phyloP scores from a whole-genome alignment of 2,113 vertebrate species.

The Balaeniceps rex region DNA sequence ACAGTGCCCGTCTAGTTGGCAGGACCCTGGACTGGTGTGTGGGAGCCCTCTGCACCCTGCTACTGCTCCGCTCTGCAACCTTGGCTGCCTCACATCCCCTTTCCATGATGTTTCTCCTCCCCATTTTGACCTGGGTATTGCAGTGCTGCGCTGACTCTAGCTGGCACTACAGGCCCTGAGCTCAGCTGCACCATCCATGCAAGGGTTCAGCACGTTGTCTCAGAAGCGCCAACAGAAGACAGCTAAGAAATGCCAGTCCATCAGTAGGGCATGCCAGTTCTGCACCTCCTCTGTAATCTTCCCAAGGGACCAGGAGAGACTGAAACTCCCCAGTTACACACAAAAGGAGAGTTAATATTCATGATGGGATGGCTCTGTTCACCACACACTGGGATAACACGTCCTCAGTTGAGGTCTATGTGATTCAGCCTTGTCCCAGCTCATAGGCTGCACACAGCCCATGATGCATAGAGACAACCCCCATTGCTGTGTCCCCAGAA shows the following conservation, averaged over 20 bases:
- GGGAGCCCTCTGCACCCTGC: neutral
- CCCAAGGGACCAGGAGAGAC: neutral
- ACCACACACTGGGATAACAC: fast-evolving
- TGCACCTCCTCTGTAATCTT: neutral
- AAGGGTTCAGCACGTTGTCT: neutral
- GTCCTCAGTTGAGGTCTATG: neutral
- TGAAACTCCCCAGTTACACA: neutral
- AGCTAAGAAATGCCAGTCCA: neutral
- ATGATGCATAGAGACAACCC: neutral
- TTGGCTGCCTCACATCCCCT: neutral
- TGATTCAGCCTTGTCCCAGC: neutral
- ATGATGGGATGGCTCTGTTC: neutral
- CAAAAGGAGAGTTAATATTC: neutral
- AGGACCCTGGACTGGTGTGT: neutral
- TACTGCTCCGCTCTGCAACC: neutral
- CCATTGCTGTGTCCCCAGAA: neutral
- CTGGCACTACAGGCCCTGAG: neutral
- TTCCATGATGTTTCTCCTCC: neutral
- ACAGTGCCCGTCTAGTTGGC: neutral
- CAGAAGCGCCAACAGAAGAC: neutral
- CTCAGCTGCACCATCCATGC: neutral
- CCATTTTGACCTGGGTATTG: neutral
- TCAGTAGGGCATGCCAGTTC: neutral
- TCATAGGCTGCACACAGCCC: neutral
- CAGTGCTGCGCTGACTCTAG: neutral